Evolutionary conservation across 2,888 invertebrate genomes (phyloP), one percentile per base, ranked within the genome.

Genomic region (Oxyteleia sp.): DNA sequence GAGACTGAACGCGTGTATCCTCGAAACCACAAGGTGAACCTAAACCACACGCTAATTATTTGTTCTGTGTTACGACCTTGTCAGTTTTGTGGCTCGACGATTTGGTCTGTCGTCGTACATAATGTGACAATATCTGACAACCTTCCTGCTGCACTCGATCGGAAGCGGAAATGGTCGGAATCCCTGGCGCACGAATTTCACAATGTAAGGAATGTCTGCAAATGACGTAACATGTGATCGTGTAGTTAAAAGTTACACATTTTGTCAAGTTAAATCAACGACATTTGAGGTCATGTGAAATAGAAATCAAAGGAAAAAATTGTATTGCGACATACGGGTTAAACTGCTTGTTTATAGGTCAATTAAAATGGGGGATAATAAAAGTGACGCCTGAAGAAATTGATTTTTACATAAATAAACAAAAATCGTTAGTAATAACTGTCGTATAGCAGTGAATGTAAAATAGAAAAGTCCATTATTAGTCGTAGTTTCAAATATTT

Each of bases 21-120:
- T 38, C 64, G 75, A 85, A 91, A 91, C 92, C 91, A 86, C 91
- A 89, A 86, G 69, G 85, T 76, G 57, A 75, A 69, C 84, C 80
- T 72, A n/a, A 88, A 89, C 92, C 91, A 86, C 92, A 91, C 87
- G 85, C 82, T 91, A 91, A 91, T 91, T 91, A 91, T 91, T 92
- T 88, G 89, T 89, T 89, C 87, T 85, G 84, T 35, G 79, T 88
- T 88, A 82, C 87, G 85, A 84, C 87, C 88, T 88, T 86, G 81
- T 87, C 75, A 59, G 72, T 78, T 41, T 45, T 49, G 72, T 76
- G 57, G 76, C 84, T 68, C 78, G 84, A 84, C 84, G 68, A 82
- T 79, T 61, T 26, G n/a, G 80, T 61, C 49, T 68, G 81, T 81
- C 74, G 63, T 64, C 55, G 53, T 41, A 47, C 55, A 18, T 29